Base-by-base conservation (phyloP, 64 coral and sea anemone species). In the Exaiptasia diaphana region DNA sequence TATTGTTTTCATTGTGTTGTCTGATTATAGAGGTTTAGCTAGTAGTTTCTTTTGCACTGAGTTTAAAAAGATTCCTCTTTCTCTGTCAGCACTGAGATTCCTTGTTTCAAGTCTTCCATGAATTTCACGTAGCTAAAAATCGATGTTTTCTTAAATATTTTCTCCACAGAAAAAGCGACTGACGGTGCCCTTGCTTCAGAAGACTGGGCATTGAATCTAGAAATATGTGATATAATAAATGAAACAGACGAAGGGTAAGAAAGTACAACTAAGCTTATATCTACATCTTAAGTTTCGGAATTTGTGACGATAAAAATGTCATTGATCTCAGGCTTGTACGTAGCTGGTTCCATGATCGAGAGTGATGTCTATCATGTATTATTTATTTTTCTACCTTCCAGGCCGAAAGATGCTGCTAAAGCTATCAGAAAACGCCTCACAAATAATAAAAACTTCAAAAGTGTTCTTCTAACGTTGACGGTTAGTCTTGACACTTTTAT, bases 161-260 rank as follows among this genome's bases (percentile, higher is more conserved):
- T 38, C 48, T 18, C 55, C 85, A 30, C 65, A 99, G 95, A 99
- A 28, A 88, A 77, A 67, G 93, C 95, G 29, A 99, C 95, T 6
- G 95, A 99, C 74, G 90, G 85, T 13, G 77, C 70, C 14, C 81
- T 99, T 18, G 81, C 95, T 10, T 99, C 95, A 4, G 95, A 99
- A 89, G 95, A 99, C 59, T 99, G 95, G 95, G 86, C 95, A n/a
- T 82, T 92, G 25, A 99, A 99, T 56, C 91, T 99, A 64, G 95
- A 99, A 59, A 99, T 99, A 23, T 99, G 95, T 54, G 95, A 99
- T 85, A 81, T 99, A 22, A 99, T 99, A 68, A 99, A 99, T 59
- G 95, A 99, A 68, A 99, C 95, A 37, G 95, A 99, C 13, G 95
- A 99, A 53, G 95, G 95, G 95, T 99, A 54, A 72, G 89, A 76